Percentiles rank a stretch among this genome's conserved stretches.
Evolutionary conservation across 2,888 invertebrate genomes (phyloP).

Genomic region (Atethmia centrago): DNA sequence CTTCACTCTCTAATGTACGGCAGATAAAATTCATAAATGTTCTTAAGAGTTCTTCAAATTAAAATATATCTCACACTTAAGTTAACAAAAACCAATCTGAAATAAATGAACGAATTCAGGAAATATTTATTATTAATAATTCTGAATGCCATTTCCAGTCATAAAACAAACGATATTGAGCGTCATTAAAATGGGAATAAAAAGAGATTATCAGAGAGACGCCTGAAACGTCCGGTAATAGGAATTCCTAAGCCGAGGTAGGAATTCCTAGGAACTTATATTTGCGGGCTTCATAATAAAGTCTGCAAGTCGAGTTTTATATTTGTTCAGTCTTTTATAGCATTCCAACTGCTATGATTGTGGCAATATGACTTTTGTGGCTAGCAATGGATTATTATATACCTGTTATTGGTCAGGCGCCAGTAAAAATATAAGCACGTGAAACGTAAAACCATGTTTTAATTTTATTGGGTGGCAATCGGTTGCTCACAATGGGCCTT

Average conservation of each 20-base stretch:
- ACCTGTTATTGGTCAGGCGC: no score
- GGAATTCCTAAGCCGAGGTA: constrained; percentile 50
- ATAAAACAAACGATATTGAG: constrained; percentile 44
- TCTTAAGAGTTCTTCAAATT: no score
- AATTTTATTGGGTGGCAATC: no score
- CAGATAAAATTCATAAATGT: no score
- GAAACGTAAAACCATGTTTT: not conserved
- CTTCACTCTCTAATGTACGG: not conserved
- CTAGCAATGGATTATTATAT: not conserved
- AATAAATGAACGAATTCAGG: constrained; percentile 18
- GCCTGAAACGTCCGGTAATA: constrained; percentile 46
- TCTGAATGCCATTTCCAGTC: constrained; percentile 5
- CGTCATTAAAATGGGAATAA: constrained; percentile 49
- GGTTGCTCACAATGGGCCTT: no score
- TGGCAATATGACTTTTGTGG: not conserved
- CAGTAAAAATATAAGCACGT: not conserved
- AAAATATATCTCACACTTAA: not conserved
- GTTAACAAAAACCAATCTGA: not conserved
- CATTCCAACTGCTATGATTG: constrained; percentile 2
- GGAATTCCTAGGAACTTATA: constrained; percentile 53
- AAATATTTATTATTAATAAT: constrained; percentile 12
- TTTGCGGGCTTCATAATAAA: constrained; percentile 43
- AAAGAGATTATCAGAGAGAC: constrained; percentile 38
- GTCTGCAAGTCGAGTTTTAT: constrained; percentile 31
- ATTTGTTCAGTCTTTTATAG: constrained; percentile 26